Percentiles rank a stretch among this genome's conserved stretches.
Evolutionary conservation across 2,113 vertebrate genomes (phyloP).

Genomic region (Callocephalon fimbriatum): DNA sequence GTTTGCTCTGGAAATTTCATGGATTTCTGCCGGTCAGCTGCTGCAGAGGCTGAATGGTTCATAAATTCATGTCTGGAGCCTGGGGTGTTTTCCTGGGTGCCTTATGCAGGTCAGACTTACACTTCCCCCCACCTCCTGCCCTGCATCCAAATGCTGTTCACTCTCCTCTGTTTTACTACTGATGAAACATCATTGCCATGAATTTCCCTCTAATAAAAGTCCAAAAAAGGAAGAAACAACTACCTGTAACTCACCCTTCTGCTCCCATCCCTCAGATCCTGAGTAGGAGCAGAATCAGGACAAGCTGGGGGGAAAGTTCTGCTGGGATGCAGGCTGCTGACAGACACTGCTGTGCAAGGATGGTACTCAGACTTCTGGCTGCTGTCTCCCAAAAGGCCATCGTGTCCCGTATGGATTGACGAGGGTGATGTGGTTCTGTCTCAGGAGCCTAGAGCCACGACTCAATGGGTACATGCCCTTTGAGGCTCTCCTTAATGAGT

Average conservation of each 20-base stretch:
- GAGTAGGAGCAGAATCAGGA: not conserved
- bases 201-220: not conserved
- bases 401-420: not conserved
- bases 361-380: not conserved
- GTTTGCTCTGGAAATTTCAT: not conserved
- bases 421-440: not conserved
- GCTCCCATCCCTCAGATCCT: accelerated
- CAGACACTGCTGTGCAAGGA: not conserved
- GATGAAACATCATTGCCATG: not conserved
- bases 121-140: accelerated
- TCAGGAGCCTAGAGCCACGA: not conserved
- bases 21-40: not conserved
- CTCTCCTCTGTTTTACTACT: not conserved
- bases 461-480: not conserved
- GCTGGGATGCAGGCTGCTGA: not conserved
- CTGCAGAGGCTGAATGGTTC: not conserved
- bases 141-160: not conserved
- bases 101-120: not conserved
- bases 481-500: not conserved
- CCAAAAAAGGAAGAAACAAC: not conserved
- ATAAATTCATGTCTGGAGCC: not conserved
- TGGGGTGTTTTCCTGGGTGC: not conserved
- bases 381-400: not conserved
- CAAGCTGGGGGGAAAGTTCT: not conserved
- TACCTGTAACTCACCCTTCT: not conserved